These are phyloP conservation scores for Proterorhinus semilunaris DNA, from an alignment of 2,113 vertebrate species.

Conservation along the genomic window DNA sequence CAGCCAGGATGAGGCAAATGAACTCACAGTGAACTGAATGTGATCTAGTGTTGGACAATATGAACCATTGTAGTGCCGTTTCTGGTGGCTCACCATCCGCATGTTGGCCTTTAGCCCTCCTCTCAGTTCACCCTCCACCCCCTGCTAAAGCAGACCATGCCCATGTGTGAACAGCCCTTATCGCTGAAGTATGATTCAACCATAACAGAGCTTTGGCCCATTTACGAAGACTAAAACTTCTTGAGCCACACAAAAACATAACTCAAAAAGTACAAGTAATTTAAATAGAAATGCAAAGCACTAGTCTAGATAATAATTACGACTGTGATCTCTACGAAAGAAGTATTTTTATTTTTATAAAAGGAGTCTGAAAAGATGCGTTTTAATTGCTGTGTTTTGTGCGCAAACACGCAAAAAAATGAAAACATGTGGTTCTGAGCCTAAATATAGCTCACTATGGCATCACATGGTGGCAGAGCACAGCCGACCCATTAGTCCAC, in stretches of 20 bases:
- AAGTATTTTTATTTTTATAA: background rate
- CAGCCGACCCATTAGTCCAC: constrained; percentile 17
- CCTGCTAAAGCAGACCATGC: constrained; percentile 13
- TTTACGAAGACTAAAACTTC: background rate
- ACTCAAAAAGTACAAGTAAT: too few relatives aligned
- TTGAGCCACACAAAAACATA: too few relatives aligned
- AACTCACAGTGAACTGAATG: constrained; percentile 66
- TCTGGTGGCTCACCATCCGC: constrained; percentile 61
- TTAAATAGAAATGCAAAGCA: too few relatives aligned
- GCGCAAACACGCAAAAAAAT: constrained; percentile 14
- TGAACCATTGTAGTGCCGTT: constrained; percentile 57
- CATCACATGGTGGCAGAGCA: constrained; percentile 23
- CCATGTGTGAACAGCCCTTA: constrained; percentile 18
- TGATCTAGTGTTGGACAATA: constrained; percentile 70
- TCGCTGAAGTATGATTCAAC: constrained; percentile 1
- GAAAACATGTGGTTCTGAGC: constrained; percentile 27
- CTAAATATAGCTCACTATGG: constrained; percentile 30
- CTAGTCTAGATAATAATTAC: too few relatives aligned
- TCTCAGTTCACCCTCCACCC: constrained; percentile 24
- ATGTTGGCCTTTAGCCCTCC: constrained; percentile 59
- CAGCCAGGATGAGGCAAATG: constrained; percentile 61
- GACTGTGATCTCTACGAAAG: background rate
- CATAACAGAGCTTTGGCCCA: background rate
- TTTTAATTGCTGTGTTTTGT: background rate
- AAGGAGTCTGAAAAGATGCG: background rate